Evolutionary conservation across 2,797 vertebrate genomes (phyloP).

Genomic region (Nannoperca obscura): DNA sequence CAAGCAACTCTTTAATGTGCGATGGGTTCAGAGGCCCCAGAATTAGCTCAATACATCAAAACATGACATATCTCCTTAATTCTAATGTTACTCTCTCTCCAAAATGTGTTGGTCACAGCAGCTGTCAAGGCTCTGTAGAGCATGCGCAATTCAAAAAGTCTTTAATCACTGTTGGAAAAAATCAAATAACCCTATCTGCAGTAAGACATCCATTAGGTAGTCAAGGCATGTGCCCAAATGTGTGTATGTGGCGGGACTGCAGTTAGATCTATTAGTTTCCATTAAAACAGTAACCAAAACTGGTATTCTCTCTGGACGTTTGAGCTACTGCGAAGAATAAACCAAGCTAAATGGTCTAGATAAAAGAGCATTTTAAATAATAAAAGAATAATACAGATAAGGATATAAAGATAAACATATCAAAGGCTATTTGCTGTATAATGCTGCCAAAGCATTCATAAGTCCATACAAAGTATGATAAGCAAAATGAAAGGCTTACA

Average conservation of each 20-base stretch:
- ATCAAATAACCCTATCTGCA: slow-evolving; percentile 22
- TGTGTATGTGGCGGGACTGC: neutral
- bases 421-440: neutral
- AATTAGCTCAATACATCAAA: slow-evolving; percentile 3
- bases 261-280: neutral
- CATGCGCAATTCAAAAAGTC: slow-evolving; percentile 2
- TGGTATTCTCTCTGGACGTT: neutral
- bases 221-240: neutral
- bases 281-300: slow-evolving; percentile 4
- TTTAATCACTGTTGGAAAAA: slow-evolving; percentile 11
- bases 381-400: slow-evolving; percentile 9
- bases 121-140: neutral
- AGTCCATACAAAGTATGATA: neutral
- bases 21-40: neutral
- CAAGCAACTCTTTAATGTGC: neutral
- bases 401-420: neutral
- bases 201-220: slow-evolving; percentile 25
- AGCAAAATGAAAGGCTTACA: neutral
- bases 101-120: slow-evolving; percentile 14
- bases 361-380: neutral
- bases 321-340: slow-evolving; percentile 8
- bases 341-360: neutral
- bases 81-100: neutral
- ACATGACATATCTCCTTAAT: neutral
- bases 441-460: neutral